Percentiles rank a stretch among this genome's conserved stretches.
phyloP scores from a whole-genome alignment of 2,888 invertebrate species.

The Limnephilus auricula region DNA sequence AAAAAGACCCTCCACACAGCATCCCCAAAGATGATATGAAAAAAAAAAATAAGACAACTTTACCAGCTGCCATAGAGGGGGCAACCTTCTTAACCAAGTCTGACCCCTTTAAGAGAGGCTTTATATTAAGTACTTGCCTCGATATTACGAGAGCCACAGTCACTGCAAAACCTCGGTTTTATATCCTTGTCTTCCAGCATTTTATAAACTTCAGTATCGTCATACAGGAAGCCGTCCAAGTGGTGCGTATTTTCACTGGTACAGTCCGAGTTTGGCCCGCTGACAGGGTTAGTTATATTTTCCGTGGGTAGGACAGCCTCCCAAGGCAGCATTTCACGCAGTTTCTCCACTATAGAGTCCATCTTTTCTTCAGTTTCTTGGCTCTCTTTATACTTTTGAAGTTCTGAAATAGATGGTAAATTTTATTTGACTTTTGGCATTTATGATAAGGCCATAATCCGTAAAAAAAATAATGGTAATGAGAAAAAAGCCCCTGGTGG shows the following conservation, averaged over 20 bases:
- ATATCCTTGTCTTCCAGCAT: conserved; percentile 74
- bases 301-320: conserved; percentile 73
- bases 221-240: conserved; percentile 85
- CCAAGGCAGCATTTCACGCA: conserved; percentile 71
- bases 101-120: too few relatives aligned
- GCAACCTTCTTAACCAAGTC: too few relatives aligned
- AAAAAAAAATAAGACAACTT: too few relatives aligned
- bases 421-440: neutral
- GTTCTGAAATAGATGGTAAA: conserved; percentile 53
- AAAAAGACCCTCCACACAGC: too few relatives aligned
- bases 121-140: conserved; percentile 67
- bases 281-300: conserved; percentile 72
- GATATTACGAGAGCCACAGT: conserved; percentile 76
- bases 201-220: conserved; percentile 80
- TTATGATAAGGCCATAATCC: neutral
- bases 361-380: conserved; percentile 69
- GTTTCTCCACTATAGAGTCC: conserved; percentile 70
- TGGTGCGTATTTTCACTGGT: conserved; percentile 77
- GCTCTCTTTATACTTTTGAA: conserved; percentile 51
- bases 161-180: conserved; percentile 74
- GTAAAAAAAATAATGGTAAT: too few relatives aligned
- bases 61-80: too few relatives aligned
- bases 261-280: conserved; percentile 77
- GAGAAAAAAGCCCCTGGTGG: too few relatives aligned
- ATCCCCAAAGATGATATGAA: too few relatives aligned